Conservation (phyloP, 2,113 vertebrate species). For the Alaudala cheleensis region DNA sequence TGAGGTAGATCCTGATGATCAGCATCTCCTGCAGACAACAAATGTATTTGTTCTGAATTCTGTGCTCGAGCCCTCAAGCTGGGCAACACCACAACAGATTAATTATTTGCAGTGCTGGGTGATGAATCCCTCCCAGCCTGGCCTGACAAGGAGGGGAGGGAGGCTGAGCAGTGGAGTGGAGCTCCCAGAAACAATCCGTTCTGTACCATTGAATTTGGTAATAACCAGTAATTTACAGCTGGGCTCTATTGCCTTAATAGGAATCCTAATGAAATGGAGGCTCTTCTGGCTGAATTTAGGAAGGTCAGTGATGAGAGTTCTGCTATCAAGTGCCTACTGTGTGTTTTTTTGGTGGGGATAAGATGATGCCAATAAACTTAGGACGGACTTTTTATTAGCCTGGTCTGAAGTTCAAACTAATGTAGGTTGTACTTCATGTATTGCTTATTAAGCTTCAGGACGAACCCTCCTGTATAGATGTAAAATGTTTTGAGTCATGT, state of each 20-base stretch:
- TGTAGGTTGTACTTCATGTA: background rate
- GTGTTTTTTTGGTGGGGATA: background rate
- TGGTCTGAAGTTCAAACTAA: background rate
- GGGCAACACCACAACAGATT: background rate
- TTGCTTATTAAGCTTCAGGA: background rate
- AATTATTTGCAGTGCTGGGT: background rate
- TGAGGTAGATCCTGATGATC: background rate
- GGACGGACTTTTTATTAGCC: background rate
- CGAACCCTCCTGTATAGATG: background rate
- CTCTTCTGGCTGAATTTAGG: background rate
- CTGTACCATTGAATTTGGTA: slow-evolving; percentile 54
- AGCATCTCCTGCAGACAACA: background rate
- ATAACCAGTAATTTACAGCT: slow-evolving; percentile 48
- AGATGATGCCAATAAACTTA: background rate
- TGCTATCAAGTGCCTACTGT: background rate
- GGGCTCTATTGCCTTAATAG: slow-evolving; percentile 16
- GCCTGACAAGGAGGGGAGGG: background rate
- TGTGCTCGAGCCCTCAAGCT: background rate
- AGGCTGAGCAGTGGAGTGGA: background rate
- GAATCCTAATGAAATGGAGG: slow-evolving; percentile 18
- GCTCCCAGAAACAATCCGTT: slow-evolving; percentile 24
- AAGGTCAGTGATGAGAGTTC: slow-evolving; percentile 6
- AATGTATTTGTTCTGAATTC: background rate
- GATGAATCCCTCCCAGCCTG: background rate
- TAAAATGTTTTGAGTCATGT: background rate